Base-by-base conservation (phyloP, 2,113 vertebrate genomes). In the Hipposideros armiger region DNA sequence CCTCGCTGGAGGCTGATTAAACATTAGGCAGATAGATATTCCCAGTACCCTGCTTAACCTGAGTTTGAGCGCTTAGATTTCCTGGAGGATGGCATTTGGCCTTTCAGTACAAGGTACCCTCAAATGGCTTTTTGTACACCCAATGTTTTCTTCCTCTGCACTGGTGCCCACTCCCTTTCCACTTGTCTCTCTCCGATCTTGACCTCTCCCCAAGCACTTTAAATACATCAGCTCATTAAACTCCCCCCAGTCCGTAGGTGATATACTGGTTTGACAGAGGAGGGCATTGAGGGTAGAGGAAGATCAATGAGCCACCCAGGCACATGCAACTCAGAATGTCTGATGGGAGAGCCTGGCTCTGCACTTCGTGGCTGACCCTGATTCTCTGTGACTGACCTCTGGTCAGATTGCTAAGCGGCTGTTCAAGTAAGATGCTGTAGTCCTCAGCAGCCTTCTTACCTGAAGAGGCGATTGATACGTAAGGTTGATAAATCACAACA, bases 271-370 rank as follows among this genome's bases (percentile, higher is more conserved):
- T 64, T 91, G 72, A 86, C 52, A 76, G 58, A 94, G 36, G n/a
- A 83, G 50, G 32, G 15, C 47, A 40, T 1, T 58, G 52, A 62
- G 20, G 10, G 5, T 30, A 11, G 50, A 86, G 66, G 26, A 50
- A 3, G 28, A 15, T 32, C 50, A 17, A 6, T 52, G 10, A 7
- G 3, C 1, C 3, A 17, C 3, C 22, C 11, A n/a, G 67, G 17
- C n/a, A 19, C 67, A 11, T 10, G 32, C 1, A 4, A 77, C 56
- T 62, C 30, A 22, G 40, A 52, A 14, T 32, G 47, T 60, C 47
- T 67, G 2, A 20, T 26, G 47, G 24, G 24, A 80, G 40, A 93
- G 47, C 40, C 56, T 60, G 40, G 58, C 14, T 42, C 83, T 72
- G 11, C 52, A 24, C 26, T 45, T 66, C 16, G 36, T 28, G 26